Evolutionary conservation across 2,113 vertebrate genomes (phyloP).

Genomic region (Apteryx mantelli): DNA sequence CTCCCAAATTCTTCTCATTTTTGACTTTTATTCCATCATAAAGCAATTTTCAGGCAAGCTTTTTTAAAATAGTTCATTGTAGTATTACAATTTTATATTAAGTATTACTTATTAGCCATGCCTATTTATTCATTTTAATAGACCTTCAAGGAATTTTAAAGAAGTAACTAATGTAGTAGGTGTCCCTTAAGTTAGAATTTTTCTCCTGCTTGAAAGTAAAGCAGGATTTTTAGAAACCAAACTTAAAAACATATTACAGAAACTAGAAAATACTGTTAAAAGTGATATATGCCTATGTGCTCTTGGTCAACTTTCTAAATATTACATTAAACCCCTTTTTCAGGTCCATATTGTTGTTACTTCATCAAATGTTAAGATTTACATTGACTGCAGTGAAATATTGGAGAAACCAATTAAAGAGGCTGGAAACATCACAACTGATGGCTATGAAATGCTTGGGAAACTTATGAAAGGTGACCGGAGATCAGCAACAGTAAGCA

Average conservation of each 20-base stretch:
- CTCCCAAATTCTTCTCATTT: not conserved
- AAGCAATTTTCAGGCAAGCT: not conserved
- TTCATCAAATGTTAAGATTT: slow-evolving; percentile 87
- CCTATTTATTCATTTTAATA: not conserved
- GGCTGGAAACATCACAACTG: slow-evolving; percentile 88
- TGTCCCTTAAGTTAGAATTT: not conserved
- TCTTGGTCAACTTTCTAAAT: not conserved
- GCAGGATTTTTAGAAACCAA: not conserved
- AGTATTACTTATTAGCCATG: not conserved
- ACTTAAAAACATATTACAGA: not conserved
- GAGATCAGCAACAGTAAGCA: slow-evolving; percentile 91
- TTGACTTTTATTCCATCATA: not conserved
- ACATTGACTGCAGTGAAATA: slow-evolving; percentile 93
- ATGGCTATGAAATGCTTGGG: slow-evolving; percentile 95
- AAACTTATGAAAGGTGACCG: slow-evolving; percentile 88
- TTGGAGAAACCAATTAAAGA: slow-evolving; percentile 88
- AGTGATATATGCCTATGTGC: not conserved
- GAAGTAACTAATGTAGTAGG: not conserved
- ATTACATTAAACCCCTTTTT: not conserved
- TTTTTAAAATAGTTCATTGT: not conserved
- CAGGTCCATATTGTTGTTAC: slow-evolving; percentile 95
- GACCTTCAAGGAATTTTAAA: not conserved
- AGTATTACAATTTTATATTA: not conserved
- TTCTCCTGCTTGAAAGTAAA: not conserved
- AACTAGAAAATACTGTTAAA: not conserved